These are phyloP conservation scores for Liasis olivaceus DNA, from an alignment of 2,797 vertebrate species.

Conservation along the genomic window DNA sequence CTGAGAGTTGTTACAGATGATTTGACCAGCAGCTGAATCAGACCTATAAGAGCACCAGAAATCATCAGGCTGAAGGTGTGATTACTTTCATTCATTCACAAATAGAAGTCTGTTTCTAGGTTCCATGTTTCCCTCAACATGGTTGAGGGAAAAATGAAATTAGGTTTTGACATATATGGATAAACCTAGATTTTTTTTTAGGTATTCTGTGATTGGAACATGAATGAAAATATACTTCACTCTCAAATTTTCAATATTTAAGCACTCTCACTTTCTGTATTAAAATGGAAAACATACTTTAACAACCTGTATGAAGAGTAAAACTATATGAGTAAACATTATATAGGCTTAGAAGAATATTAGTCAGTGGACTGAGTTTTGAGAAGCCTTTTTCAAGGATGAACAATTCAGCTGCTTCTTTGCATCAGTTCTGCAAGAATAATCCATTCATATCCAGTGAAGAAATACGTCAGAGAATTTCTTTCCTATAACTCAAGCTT, in stretches of 20 bases:
- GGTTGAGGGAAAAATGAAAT: neutral
- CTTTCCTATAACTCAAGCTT: neutral
- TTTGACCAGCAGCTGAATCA: neutral
- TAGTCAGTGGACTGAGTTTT: neutral
- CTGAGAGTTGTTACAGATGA: neutral
- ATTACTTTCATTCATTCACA: neutral
- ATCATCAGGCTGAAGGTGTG: neutral
- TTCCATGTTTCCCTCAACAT: neutral
- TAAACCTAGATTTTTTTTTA: neutral
- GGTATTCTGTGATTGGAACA: neutral
- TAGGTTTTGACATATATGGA: neutral
- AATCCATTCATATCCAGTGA: neutral
- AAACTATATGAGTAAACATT: neutral
- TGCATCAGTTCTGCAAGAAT: neutral
- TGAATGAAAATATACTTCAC: neutral
- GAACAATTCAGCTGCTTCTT: neutral
- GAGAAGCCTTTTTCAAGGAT: neutral
- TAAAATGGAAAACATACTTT: neutral
- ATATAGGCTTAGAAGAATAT: neutral
- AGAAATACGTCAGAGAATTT: neutral
- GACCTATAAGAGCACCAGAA: neutral
- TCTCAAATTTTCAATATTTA: neutral
- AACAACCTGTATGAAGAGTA: neutral
- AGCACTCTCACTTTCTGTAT: neutral
- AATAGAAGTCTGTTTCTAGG: neutral